These are phyloP conservation scores for Corythaixoides concolor DNA, from an alignment of 2,113 vertebrate genomes.

Conservation along the genomic window DNA sequence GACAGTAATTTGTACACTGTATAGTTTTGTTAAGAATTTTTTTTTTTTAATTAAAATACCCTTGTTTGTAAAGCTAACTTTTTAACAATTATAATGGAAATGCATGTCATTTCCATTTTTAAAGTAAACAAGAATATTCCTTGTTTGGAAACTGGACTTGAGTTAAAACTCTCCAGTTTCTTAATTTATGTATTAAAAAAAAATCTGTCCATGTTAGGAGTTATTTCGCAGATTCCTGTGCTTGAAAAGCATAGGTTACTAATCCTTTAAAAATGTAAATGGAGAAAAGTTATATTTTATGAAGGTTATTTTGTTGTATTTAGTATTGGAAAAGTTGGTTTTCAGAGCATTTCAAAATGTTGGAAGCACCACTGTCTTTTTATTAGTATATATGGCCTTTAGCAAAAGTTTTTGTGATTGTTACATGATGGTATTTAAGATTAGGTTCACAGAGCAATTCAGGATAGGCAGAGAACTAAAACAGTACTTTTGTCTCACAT, in stretches of 20 bases:
- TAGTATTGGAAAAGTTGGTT: conserved; percentile 91
- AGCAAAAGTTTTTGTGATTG: conserved; percentile 89
- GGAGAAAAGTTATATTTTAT: conserved; percentile 94
- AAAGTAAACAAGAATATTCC: conserved; percentile 84
- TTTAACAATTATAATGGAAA: conserved; percentile 88
- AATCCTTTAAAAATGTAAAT: conserved; percentile 91
- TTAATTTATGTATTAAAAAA: conserved; percentile 88
- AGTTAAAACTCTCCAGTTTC: conserved; percentile 96
- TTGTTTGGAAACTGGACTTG: conserved; percentile 90
- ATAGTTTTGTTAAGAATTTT: conserved; percentile 88
- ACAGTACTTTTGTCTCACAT: conserved; percentile 80
- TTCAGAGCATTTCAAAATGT: conserved; percentile 93
- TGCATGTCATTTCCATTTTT: conserved; percentile 88
- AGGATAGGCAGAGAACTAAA: conserved; percentile 81
- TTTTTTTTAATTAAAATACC: conserved; percentile 85
- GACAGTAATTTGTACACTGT: conserved; percentile 99
- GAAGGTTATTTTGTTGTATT: conserved; percentile 97
- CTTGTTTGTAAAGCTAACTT: conserved; percentile 91
- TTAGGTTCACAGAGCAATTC: conserved; percentile 85
- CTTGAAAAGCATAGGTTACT: conserved; percentile 86
- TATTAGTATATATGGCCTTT: conserved; percentile 91
- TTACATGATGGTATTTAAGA: conserved; percentile 86
- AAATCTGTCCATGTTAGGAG: conserved; percentile 86
- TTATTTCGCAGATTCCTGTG: conserved; percentile 83
- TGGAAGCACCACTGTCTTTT: conserved; percentile 90